Conservation (phyloP, 2,888 invertebrate species). For the Scrobipalpa atriplicella region DNA sequence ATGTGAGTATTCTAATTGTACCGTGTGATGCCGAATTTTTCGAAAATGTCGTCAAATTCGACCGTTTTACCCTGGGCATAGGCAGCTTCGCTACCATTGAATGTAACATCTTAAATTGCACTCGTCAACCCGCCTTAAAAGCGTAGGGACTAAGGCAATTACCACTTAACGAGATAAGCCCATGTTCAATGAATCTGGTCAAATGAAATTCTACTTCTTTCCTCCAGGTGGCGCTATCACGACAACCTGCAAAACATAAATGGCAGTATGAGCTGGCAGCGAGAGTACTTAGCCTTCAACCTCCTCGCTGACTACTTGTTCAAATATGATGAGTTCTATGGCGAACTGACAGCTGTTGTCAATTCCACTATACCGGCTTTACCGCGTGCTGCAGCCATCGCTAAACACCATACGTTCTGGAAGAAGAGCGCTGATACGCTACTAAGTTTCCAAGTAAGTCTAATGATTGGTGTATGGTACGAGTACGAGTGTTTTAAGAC, state of each 20-base stretch:
- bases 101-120: too few relatives aligned
- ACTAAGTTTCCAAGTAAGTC: conserved; percentile 70
- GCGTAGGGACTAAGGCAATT: too few relatives aligned
- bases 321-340: conserved; percentile 74
- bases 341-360: conserved; percentile 70
- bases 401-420: conserved; percentile 73
- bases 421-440: conserved; percentile 76
- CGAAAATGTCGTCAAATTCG: background rate
- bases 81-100: too few relatives aligned
- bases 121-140: too few relatives aligned
- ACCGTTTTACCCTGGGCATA: too few relatives aligned
- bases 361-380: conserved; percentile 74
- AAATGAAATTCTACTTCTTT: background rate
- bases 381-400: conserved; percentile 71
- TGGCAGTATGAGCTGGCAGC: conserved; percentile 81
- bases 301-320: conserved; percentile 74
- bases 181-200: too few relatives aligned
- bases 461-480: too few relatives aligned
- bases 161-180: too few relatives aligned
- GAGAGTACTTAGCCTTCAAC: conserved; percentile 72
- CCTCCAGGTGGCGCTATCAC: conserved; percentile 75
- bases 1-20: conserved; percentile 64
- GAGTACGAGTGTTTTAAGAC: background rate
- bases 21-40: background rate
- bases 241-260: conserved; percentile 77